Base-by-base conservation (phyloP, 2,113 vertebrate species). In the Solea senegalensis region DNA sequence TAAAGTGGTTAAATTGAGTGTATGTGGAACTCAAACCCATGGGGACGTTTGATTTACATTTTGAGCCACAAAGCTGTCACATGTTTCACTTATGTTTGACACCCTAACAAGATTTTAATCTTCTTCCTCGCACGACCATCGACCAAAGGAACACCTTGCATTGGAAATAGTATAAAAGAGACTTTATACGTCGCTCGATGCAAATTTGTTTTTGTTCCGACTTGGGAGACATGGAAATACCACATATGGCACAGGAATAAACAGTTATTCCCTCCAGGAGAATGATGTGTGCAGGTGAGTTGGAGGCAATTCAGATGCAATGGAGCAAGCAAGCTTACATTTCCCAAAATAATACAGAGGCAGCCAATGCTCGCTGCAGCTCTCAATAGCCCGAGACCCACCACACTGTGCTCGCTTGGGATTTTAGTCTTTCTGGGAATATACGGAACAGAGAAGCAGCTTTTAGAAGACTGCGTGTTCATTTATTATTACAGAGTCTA, bases 261-360 rank as follows among this genome's bases (percentile, higher is more conserved):
- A 88, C 72, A 76, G 67, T 76, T 85, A 72, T 83, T 90, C 82
- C 76, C 84, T 84, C 52, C 56, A 80, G 82, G 81, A 75, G 75
- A 76, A 76, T 2, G 58, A 56, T 44, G 63, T 71, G 64, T 65
- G 14, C 80, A 85, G 81, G 87, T 91, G 88, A 85, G 60, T 83
- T 80, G 81, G 60, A 88, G 82, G 87, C 78, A 89, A 90, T 91
- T 91, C 54, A 68, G 64, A 85, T 70, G 76, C 80, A 82, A 79
- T 76, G 69, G 81, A 92, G 88, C 82, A 64, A 74, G 74, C 62
- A 50, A 63, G 71, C 69, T 80, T 82, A 71, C 84, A 76, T 76
- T 83, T 86, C 84, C 68, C 65, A 64, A 76, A 90, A 89, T 85
- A 86, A 89, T 88, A 78, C 67, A 77, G 78, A 83, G 72, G 56